phyloP scores from a whole-genome alignment of 2,797 vertebrate species.

The Craterocephalus amniculus region DNA sequence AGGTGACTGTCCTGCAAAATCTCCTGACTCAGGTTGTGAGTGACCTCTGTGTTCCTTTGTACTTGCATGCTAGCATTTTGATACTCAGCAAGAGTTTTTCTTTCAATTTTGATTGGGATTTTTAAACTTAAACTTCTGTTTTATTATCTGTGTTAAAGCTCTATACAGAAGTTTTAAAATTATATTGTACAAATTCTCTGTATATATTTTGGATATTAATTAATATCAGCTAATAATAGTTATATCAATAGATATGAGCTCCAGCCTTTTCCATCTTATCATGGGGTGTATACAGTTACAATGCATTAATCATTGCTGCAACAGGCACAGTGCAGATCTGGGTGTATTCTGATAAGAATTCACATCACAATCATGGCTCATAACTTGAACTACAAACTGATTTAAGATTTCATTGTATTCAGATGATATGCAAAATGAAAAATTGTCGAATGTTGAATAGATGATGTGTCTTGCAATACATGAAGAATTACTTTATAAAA shows the following conservation, averaged over 20 bases:
- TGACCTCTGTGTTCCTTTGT: slow-evolving; percentile 25
- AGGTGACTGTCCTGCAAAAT: slow-evolving; percentile 32
- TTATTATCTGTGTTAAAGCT: not conserved
- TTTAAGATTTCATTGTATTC: not conserved
- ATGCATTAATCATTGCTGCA: not conserved
- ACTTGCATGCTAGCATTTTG: not conserved
- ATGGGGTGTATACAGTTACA: no score
- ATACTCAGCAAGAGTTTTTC: not conserved
- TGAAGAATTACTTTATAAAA: no score
- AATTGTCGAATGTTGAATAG: no score
- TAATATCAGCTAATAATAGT: no score
- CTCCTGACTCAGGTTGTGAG: slow-evolving; percentile 24
- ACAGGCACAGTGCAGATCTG: not conserved
- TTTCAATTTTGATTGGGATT: not conserved
- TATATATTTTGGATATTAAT: not conserved
- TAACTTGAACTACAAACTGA: slow-evolving; percentile 16
- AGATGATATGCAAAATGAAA: no score
- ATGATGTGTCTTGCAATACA: no score
- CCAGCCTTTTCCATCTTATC: no score
- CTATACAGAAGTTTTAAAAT: not conserved
- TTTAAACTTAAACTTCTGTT: no score
- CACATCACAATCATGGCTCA: not conserved
- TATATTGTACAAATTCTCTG: not conserved
- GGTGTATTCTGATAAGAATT: not conserved
- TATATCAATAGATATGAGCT: no score